Evolutionary conservation across 37 sponge, comb jelly and placozoan genomes (phyloP).

Genomic region (Geodia barretti): DNA sequence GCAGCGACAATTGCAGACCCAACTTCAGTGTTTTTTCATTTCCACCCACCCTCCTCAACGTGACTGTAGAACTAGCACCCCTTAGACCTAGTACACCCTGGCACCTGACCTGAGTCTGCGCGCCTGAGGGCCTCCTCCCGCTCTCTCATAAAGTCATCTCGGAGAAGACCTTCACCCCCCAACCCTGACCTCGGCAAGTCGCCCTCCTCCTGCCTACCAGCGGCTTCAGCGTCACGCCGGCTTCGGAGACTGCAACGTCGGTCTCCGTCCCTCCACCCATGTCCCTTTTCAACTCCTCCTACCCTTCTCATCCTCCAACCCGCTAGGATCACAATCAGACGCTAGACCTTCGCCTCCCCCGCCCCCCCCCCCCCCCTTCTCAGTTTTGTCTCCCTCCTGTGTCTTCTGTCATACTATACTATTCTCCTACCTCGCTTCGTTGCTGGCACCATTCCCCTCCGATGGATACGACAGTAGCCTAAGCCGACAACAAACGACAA

Average conservation of each 20-base stretch:
- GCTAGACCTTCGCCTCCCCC: too few relatives aligned
- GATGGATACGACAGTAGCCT: too few relatives aligned
- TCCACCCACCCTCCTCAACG: neutral
- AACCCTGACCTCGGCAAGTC: constrained; percentile 72
- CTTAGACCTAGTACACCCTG: neutral
- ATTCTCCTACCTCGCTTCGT: too few relatives aligned
- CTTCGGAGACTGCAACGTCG: constrained; percentile 31
- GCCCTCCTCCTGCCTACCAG: too few relatives aligned
- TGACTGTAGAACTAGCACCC: neutral
- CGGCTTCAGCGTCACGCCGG: constrained; percentile 48
- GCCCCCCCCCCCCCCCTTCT: too few relatives aligned
- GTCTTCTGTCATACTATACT: too few relatives aligned
- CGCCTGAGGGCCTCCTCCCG: constrained; percentile 64
- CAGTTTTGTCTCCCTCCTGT: too few relatives aligned
- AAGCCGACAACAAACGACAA: too few relatives aligned
- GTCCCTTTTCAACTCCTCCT: neutral
- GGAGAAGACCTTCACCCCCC: constrained; percentile 34
- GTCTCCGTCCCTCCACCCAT: constrained; percentile 8
- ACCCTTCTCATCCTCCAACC: too few relatives aligned
- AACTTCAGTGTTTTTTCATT: constrained; percentile 40
- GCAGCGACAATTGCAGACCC: constrained; percentile 31
- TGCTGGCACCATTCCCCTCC: too few relatives aligned
- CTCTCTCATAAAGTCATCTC: constrained; percentile 64
- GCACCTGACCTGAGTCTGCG: constrained; percentile 33
- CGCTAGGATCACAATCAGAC: neutral